Evolutionary conservation across 1,140 invertebrate genomes (phyloP).

Genomic region (Penaeus indicus): DNA sequence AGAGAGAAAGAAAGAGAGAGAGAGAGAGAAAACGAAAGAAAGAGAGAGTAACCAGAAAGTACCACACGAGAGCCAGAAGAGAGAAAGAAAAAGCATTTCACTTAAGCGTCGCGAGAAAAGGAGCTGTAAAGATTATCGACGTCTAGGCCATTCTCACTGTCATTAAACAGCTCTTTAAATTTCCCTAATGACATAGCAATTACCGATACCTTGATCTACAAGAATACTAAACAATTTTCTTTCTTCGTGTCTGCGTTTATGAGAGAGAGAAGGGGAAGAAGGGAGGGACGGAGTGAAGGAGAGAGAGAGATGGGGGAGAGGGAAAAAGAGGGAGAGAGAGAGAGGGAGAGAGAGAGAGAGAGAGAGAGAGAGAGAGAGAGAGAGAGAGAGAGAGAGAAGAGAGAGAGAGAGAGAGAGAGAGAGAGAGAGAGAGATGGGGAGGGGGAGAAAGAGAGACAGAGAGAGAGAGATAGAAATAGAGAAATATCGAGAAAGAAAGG

Average conservation of each 20-base stretch:
- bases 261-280: neutral
- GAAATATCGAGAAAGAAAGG: too few species aligned
- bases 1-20: neutral
- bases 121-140: too few species aligned
- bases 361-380: too few species aligned
- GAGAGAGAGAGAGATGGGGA: too few species aligned
- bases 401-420: too few species aligned
- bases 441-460: too few species aligned
- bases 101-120: too few species aligned
- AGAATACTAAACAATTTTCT: neutral
- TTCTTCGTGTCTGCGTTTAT: neutral
- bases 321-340: neutral
- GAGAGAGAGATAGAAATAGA: too few species aligned
- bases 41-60: neutral
- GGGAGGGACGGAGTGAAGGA: neutral
- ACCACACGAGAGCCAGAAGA: neutral
- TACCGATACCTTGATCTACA: neutral
- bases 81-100: neutral
- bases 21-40: neutral
- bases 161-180: too few species aligned
- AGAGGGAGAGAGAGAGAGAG: too few species aligned
- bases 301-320: constrained; percentile 19
- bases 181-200: neutral
- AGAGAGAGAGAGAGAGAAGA: too few species aligned
- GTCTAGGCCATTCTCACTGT: too few species aligned